phyloP scores from a whole-genome alignment of 2,888 invertebrate genomes.

The Chelonus formosanus region DNA sequence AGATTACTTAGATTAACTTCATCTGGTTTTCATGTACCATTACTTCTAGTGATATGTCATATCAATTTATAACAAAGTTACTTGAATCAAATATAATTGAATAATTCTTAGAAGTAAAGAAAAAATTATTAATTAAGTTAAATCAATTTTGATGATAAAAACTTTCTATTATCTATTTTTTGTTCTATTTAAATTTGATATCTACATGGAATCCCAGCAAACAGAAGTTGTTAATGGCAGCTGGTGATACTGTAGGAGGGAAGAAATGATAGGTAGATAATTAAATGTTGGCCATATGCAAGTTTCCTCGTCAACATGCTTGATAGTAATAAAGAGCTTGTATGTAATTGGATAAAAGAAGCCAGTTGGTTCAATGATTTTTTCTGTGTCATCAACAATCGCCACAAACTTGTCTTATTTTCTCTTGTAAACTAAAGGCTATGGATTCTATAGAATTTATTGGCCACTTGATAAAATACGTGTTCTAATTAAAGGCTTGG shows the following conservation, averaged over 20 bases:
- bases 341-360: constrained; percentile 60
- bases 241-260: neutral
- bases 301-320: neutral
- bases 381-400: constrained; percentile 54
- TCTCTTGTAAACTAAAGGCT: neutral
- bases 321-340: constrained; percentile 49
- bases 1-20: too few relatives aligned
- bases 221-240: too few relatives aligned
- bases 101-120: too few relatives aligned
- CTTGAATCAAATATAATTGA: too few relatives aligned
- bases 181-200: too few relatives aligned
- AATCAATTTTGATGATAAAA: too few relatives aligned
- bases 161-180: too few relatives aligned
- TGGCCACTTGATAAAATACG: constrained; percentile 7
- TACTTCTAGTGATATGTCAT: too few relatives aligned
- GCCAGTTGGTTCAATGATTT: constrained; percentile 52
- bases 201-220: too few relatives aligned
- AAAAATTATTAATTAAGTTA: too few relatives aligned
- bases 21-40: too few relatives aligned
- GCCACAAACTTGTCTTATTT: constrained; percentile 8
- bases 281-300: constrained; percentile 3
- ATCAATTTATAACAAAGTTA: too few relatives aligned
- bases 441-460: neutral
- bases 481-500: constrained; percentile 6
- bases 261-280: neutral